Conservation (phyloP, 2,797 vertebrate species). For the Cynodonichthys magdalenae region DNA sequence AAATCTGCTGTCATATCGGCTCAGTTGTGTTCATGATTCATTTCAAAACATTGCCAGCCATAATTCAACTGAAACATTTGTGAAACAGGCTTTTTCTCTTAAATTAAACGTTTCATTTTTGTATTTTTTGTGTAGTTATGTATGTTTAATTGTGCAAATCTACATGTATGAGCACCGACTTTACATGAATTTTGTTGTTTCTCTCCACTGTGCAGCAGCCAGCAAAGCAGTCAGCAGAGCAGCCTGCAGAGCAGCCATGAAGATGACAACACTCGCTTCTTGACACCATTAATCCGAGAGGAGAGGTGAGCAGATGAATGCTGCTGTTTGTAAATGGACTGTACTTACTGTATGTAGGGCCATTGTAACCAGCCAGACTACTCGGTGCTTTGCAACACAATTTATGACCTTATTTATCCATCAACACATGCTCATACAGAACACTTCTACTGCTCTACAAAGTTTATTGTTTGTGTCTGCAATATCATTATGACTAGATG, state of each 20-base stretch:
- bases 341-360: too few relatives aligned
- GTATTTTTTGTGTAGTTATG: background rate
- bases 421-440: too few relatives aligned
- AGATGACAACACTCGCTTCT: conserved; percentile 86
- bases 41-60: background rate
- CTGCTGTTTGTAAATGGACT: background rate
- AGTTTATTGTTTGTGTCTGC: too few relatives aligned
- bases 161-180: background rate
- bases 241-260: conserved; percentile 94
- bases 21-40: background rate
- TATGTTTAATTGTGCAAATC: background rate
- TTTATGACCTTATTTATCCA: too few relatives aligned
- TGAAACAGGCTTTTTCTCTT: background rate
- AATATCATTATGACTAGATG: background rate
- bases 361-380: too few relatives aligned
- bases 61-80: background rate
- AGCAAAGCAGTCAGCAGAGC: conserved; percentile 83
- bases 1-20: background rate
- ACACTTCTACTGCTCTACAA: too few relatives aligned
- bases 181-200: conserved; percentile 2
- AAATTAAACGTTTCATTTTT: background rate
- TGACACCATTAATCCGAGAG: conserved; percentile 85
- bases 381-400: too few relatives aligned
- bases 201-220: conserved; percentile 66
- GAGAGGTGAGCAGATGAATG: conserved; percentile 82